Evolutionary conservation across 2,113 vertebrate species (phyloP).

Genomic region (Gadus macrocephalus): DNA sequence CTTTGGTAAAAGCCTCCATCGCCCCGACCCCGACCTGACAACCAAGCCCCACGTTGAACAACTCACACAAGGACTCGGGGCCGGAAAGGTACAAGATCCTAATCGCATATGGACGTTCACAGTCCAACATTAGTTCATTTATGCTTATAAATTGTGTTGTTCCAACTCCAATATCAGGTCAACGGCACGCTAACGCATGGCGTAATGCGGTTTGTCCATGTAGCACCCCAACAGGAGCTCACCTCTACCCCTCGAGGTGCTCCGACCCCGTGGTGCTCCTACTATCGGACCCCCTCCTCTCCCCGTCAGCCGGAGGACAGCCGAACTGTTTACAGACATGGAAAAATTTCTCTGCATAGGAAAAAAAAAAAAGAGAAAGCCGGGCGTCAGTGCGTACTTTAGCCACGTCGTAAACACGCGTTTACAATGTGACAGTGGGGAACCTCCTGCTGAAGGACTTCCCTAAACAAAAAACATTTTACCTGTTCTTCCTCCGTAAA

Average conservation of each 20-base stretch:
- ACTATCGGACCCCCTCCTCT: slow-evolving; percentile 86
- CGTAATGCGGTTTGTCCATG: too few species aligned
- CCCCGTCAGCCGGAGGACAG: slow-evolving; percentile 89
- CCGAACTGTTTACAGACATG: slow-evolving; percentile 97
- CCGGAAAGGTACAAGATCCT: background rate
- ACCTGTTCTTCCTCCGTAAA: slow-evolving; percentile 99
- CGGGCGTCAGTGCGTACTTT: too few species aligned
- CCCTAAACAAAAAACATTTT: slow-evolving; percentile 21
- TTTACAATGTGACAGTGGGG: too few species aligned
- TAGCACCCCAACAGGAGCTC: slow-evolving; percentile 45
- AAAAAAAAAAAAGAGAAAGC: slow-evolving; percentile 31
- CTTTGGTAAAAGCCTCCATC: slow-evolving; percentile 99
- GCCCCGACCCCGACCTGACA: slow-evolving; percentile 91
- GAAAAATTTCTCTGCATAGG: slow-evolving; percentile 96
- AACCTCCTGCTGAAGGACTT: too few species aligned
- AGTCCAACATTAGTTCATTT: too few species aligned
- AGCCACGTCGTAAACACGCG: background rate
- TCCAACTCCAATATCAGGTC: too few species aligned
- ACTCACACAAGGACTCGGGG: background rate
- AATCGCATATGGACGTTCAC: too few species aligned
- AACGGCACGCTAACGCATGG: too few species aligned
- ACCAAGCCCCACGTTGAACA: slow-evolving; percentile 9
- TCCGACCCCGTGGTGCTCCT: slow-evolving; percentile 93
- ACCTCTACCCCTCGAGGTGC: slow-evolving; percentile 98
- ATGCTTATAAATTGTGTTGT: too few species aligned